Conservation (phyloP, 1,140 invertebrate species). For the Pemphigus obesinymphae region DNA sequence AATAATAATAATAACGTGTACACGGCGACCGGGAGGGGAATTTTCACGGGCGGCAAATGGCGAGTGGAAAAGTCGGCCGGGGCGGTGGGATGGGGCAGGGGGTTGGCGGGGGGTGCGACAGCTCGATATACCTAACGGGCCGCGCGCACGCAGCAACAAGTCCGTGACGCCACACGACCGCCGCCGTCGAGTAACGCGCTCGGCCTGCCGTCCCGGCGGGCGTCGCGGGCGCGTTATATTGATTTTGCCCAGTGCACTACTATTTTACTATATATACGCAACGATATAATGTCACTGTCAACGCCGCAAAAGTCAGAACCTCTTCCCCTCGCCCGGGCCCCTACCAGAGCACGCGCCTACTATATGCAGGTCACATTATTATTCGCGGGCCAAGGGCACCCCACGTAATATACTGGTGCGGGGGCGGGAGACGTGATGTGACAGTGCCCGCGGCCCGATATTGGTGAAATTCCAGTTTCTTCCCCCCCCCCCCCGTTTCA, state of each 20-base stretch:
- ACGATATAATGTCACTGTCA: neutral
- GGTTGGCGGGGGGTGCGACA: neutral
- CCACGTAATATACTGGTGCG: too few species aligned
- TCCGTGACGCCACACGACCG: conserved; percentile 15
- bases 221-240: neutral
- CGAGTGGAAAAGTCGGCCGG: neutral
- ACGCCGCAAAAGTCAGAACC: neutral
- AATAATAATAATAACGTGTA: too few species aligned
- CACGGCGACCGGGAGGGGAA: too few species aligned
- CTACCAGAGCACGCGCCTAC: too few species aligned
- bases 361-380: too few species aligned
- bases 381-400: too few species aligned
- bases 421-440: too few species aligned
- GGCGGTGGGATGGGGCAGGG: neutral
- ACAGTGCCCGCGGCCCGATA: too few species aligned
- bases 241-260: conserved; percentile 10
- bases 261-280: neutral
- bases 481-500: too few species aligned
- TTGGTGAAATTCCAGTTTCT: too few species aligned
- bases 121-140: neutral
- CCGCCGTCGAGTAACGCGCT: neutral
- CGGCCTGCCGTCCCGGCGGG: neutral
- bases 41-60: too few species aligned
- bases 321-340: too few species aligned
- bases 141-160: conserved; percentile 17